Base-by-base conservation (phyloP, 2,888 invertebrate genomes). In the Diloba caeruleocephala region DNA sequence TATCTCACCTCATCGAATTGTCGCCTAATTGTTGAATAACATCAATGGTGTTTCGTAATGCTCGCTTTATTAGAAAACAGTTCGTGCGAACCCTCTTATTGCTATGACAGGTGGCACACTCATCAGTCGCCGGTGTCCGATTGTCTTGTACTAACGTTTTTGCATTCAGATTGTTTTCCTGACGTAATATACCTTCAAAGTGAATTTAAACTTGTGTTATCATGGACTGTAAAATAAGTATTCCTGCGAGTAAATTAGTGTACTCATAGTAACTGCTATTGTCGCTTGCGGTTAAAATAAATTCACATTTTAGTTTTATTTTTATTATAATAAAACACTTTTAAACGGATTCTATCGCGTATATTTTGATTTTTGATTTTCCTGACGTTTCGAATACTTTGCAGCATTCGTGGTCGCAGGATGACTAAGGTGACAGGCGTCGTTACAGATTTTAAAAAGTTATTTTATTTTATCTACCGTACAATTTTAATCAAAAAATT, bases 1-100 rank as follows among this genome's bases (percentile, higher is more conserved):
- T 82, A 82, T 80, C 80, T 73, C 59, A 61, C 55, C 70, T 79
- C 74, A 84, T 79, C 82, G 68, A 78, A 73, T 79, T 80, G 81
- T 81, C 82, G 69, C 77, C 76, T 85, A 84, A 84, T 87, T 84
- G 81, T 87, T 88, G 74, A 79, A 84, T 88, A 86, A 86, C 76
- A 79, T 72, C 58, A 64, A 31, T 49, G 62, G 41, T 63, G 72
- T 87, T 84, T 70, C 78, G 78, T 82, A 85, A 85, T 62, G 49
- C 37, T 59, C 39, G 69, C 66, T 67, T 62, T 66, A 68, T 70
- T 77, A 76, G 72, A 75, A 74, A 75, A 73, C 65, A 69, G 53
- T 70, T 73, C 68, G 64, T 78, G 72, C 69, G 61, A 63, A 62
- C 67, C 64, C 53, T 67, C 69, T 54, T 64, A 55, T 68, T 63